These are phyloP conservation scores for Dendroctonus valens DNA, from an alignment of 1,140 invertebrate species.

Conservation along the genomic window DNA sequence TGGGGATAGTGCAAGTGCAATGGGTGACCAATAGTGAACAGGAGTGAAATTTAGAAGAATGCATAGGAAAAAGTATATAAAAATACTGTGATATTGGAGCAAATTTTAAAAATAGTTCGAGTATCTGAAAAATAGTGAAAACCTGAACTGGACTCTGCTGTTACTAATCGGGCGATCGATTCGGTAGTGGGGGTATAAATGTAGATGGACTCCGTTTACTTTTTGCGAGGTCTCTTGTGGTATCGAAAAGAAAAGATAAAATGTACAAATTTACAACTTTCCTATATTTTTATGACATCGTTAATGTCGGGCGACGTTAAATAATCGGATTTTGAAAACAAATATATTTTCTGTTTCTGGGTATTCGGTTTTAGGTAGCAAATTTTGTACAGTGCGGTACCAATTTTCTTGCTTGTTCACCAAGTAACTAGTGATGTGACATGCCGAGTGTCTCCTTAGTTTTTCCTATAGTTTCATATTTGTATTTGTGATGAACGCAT, in stretches of 20 bases:
- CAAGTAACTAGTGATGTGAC: conserved; percentile 24
- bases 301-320: conserved; percentile 34
- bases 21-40: too few relatives aligned
- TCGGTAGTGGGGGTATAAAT: conserved; percentile 17
- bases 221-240: conserved; percentile 18
- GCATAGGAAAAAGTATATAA: conserved; percentile 1
- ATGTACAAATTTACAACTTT: conserved; percentile 16
- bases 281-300: conserved; percentile 8
- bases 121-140: conserved; percentile 1
- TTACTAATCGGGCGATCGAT: conserved; percentile 27
- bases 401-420: conserved; percentile 5
- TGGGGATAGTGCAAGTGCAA: too few relatives aligned
- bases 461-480: conserved; percentile 13
- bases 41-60: neutral
- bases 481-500: conserved; percentile 22
- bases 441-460: conserved; percentile 17
- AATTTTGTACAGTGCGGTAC: conserved; percentile 9
- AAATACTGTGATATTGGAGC: neutral
- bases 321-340: conserved; percentile 17
- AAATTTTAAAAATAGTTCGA: neutral
- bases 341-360: conserved; percentile 17
- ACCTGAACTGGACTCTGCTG: conserved; percentile 5
- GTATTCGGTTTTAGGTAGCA: conserved; percentile 3
- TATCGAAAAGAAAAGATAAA: conserved; percentile 26
- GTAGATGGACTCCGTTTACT: conserved; percentile 33